phyloP scores from a whole-genome alignment of 1,140 invertebrate genomes.

The Rhopalosiphum maidis region DNA sequence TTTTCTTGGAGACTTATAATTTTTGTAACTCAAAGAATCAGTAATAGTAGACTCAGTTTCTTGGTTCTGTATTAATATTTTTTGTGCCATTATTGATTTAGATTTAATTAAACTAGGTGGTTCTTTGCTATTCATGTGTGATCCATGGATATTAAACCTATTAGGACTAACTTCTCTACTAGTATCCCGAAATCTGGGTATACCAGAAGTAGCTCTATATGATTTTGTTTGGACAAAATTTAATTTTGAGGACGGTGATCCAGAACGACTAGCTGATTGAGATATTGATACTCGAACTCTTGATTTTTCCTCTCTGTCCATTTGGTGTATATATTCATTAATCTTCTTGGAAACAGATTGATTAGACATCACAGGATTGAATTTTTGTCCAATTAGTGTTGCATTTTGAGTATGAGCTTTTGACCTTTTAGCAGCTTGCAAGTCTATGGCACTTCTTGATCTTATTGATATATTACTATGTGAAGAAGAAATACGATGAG shows the following conservation, averaged over 20 bases:
- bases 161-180: slow-evolving; percentile 73
- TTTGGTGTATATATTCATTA: slow-evolving; percentile 63
- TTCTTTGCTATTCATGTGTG: slow-evolving; percentile 63
- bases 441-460: slow-evolving; percentile 92
- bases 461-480: slow-evolving; percentile 65
- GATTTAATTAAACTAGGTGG: slow-evolving; percentile 73
- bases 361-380: slow-evolving; percentile 71
- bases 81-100: not conserved
- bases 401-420: slow-evolving; percentile 81
- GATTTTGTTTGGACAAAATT: not conserved
- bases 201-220: slow-evolving; percentile 66
- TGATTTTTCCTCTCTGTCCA: slow-evolving; percentile 67
- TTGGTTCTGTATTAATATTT: slow-evolving; percentile 81
- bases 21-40: slow-evolving; percentile 70
- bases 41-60: slow-evolving; percentile 80
- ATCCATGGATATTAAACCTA: slow-evolving; percentile 59
- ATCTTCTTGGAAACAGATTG: not conserved
- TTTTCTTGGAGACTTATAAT: slow-evolving; percentile 12
- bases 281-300: slow-evolving; percentile 66
- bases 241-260: slow-evolving; percentile 77
- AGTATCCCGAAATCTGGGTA: slow-evolving; percentile 67
- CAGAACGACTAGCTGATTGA: slow-evolving; percentile 81
- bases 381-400: slow-evolving; percentile 76
- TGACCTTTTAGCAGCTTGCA: slow-evolving; percentile 85
- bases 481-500: not conserved